Conservation (phyloP, 2,888 invertebrate genomes). For the Lobophora halterata region DNA sequence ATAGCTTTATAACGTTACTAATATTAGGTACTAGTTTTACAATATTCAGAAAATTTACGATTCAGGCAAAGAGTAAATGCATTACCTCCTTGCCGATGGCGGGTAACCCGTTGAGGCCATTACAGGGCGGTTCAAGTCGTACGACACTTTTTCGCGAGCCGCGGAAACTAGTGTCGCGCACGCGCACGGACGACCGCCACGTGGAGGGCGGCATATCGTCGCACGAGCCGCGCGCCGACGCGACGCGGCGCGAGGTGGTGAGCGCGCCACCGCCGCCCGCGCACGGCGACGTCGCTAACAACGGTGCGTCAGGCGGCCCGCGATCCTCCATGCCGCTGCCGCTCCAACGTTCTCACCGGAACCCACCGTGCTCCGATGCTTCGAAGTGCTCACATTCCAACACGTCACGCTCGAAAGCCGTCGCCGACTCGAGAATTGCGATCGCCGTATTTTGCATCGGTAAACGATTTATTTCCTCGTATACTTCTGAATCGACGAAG, state of each 20-base stretch:
- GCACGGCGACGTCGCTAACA: slow-evolving; percentile 70
- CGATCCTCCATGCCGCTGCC: slow-evolving; percentile 81
- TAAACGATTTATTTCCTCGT: slow-evolving; percentile 52
- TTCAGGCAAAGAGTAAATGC: slow-evolving; percentile 57
- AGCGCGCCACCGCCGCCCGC: slow-evolving; percentile 58
- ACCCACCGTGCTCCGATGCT: slow-evolving; percentile 70
- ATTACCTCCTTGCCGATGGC: slow-evolving; percentile 82
- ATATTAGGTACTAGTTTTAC: no score
- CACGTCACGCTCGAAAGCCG: slow-evolving; percentile 70
- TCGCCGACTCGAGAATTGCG: slow-evolving; percentile 69
- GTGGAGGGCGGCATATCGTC: slow-evolving; percentile 70
- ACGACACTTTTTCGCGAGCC: slow-evolving; percentile 83
- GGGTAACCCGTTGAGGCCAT: slow-evolving; percentile 81
- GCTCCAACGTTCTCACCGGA: slow-evolving; percentile 79
- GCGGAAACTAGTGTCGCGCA: slow-evolving; percentile 82
- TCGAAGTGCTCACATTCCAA: slow-evolving; percentile 75
- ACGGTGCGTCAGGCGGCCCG: slow-evolving; percentile 73
- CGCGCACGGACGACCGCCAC: slow-evolving; percentile 84
- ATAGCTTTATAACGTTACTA: no score
- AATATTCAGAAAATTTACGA: slow-evolving; percentile 18
- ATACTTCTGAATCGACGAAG: slow-evolving; percentile 42
- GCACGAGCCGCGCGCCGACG: slow-evolving; percentile 67
- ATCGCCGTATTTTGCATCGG: slow-evolving; percentile 79
- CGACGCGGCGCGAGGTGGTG: slow-evolving; percentile 65
- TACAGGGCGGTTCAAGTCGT: slow-evolving; percentile 83